These are phyloP conservation scores for Sycobia sp. DNA, from an alignment of 1,140 invertebrate species.

Conservation along the genomic window DNA sequence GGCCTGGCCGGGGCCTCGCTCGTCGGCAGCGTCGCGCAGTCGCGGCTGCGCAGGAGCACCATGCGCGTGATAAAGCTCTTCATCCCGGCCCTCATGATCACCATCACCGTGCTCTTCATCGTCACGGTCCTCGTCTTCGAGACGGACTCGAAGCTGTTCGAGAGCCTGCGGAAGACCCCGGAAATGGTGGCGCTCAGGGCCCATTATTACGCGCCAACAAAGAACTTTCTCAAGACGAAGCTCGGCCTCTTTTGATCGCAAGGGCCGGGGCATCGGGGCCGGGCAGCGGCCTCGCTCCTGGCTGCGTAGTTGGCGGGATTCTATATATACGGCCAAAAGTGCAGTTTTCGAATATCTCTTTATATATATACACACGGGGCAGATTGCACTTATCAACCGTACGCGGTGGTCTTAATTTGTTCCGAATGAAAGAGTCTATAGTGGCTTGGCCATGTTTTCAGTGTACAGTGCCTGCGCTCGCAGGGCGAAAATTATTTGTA, in stretches of 20 bases:
- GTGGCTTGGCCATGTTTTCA: too few species aligned
- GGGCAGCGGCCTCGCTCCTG: slow-evolving; percentile 35
- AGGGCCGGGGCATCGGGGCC: slow-evolving; percentile 41
- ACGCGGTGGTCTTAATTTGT: too few species aligned
- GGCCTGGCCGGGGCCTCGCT: slow-evolving; percentile 38
- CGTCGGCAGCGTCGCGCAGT: neutral
- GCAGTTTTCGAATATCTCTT: too few species aligned
- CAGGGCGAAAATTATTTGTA: too few species aligned
- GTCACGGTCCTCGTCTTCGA: slow-evolving; percentile 74
- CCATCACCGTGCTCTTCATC: slow-evolving; percentile 69
- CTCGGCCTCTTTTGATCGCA: slow-evolving; percentile 60
- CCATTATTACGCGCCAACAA: slow-evolving; percentile 82
- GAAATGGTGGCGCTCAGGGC: slow-evolving; percentile 78
- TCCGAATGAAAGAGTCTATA: too few species aligned
- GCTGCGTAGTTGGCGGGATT: too few species aligned
- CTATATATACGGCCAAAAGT: too few species aligned
- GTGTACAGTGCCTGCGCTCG: too few species aligned
- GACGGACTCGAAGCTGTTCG: slow-evolving; percentile 74
- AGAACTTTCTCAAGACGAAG: slow-evolving; percentile 72
- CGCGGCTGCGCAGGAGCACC: slow-evolving; percentile 37
- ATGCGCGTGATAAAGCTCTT: slow-evolving; percentile 70
- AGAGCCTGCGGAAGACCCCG: slow-evolving; percentile 73
- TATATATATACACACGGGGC: too few species aligned
- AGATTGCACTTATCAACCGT: too few species aligned
- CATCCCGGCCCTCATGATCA: slow-evolving; percentile 74